Evolutionary conservation across 2,888 invertebrate species (phyloP), one percentile per base, ranked within the genome.

Genomic region (Odontocerum albicorne): DNA sequence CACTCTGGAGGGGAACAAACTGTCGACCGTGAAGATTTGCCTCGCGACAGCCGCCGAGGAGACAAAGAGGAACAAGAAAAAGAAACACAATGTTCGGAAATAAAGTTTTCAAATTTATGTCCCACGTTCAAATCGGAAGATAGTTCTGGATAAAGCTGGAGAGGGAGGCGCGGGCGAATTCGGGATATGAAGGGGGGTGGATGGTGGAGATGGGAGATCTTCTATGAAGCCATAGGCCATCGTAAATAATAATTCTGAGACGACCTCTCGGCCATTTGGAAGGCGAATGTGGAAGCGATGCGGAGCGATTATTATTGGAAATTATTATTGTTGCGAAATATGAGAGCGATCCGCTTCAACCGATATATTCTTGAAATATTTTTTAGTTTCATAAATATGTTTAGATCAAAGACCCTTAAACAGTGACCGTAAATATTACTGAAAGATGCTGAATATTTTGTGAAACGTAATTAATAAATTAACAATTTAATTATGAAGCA

Each of bases 21-120:
- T 33, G 42, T 38, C 43, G 43, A 31, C 35, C 19, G 17, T 8
- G 20, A 22, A 45, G 53, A 43, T 27, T 38, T 27, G 21, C 27
- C n/a, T n/a, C n/a, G 43, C 8, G 20, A 17, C 12, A 17, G 8
- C 13, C 17, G 7, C n/a, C 13, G 17, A n/a, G 33, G 22, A n/a
- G n/a, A n/a, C n/a, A n/a, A n/a, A 44, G 45, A 43, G 33, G 49
- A 32, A 53, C 40, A 39, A 38, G 38, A 57, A 52, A 20, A 36
- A 49, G 36, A 43, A 52, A 43, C 31, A 19, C 40, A 40, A 12
- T 36, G 49, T 40, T 50, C 44, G 12, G 47, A 55, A 58, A 43
- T 47, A 51, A 58, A 58, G 46, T 58, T 58, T 58, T 54, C 51
- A 53, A 57, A 57, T 57, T 54, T 57, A 57, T 57, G 49, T 54